Percentiles rank a stretch among this genome's conserved stretches.
These are phyloP conservation scores for Plagodis pulveraria DNA, from an alignment of 2,888 invertebrate genomes.

Conservation along the genomic window DNA sequence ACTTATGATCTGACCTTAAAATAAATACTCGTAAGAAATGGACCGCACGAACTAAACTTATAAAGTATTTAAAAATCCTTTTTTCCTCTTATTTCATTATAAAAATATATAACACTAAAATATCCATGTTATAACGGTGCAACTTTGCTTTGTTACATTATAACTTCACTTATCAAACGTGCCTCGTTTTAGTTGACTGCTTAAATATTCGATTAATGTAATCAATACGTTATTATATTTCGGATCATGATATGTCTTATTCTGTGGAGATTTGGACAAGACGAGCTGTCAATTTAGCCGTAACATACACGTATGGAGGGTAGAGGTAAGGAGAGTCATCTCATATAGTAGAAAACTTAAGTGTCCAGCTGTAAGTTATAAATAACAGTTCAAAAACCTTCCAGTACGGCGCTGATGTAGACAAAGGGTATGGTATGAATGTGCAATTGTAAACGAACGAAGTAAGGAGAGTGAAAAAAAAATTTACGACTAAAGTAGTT, in stretches of 20 bases:
- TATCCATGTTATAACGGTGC: constrained; percentile 70
- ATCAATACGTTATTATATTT: not conserved
- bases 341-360: no score
- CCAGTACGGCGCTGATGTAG: no score
- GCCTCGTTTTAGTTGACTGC: constrained; percentile 39
- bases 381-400: no score
- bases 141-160: constrained; percentile 67
- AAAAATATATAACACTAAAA: constrained; percentile 81
- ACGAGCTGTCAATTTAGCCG: no score
- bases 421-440: no score
- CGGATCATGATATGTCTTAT: not conserved
- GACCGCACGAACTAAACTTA: constrained; percentile 55
- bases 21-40: constrained; percentile 57
- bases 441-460: no score
- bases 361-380: no score
- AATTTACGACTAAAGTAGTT: no score
- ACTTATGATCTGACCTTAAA: constrained; percentile 35
- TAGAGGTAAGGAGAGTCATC: no score
- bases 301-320: no score
- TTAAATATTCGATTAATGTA: not conserved
- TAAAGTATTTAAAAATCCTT: constrained; percentile 56
- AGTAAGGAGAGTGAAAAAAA: no score
- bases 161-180: constrained; percentile 48
- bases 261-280: no score
- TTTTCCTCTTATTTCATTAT: constrained; percentile 63